Percentiles rank a stretch among this genome's conserved stretches.
phyloP scores from a whole-genome alignment of 2,113 vertebrate species.

The Sceloporus tristichus region DNA sequence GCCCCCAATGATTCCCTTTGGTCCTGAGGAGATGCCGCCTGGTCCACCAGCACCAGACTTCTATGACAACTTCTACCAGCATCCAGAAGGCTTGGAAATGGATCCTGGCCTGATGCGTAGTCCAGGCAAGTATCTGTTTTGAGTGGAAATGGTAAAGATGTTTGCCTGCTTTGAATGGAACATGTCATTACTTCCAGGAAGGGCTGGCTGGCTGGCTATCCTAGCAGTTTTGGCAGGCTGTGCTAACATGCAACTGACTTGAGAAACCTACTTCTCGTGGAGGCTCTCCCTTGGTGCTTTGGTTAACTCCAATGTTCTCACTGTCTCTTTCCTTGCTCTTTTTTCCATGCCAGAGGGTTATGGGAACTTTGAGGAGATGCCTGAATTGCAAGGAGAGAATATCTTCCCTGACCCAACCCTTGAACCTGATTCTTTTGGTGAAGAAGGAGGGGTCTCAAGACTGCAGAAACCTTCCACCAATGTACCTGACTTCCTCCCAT shows the following conservation, averaged over 20 bases:
- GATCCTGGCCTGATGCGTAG: constrained; percentile 75
- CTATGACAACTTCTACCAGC: constrained; percentile 90
- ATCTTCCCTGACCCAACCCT: constrained; percentile 74
- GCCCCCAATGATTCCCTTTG: constrained; percentile 86
- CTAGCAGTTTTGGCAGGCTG: accelerated
- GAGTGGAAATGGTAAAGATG: accelerated
- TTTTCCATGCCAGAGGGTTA: constrained; percentile 80
- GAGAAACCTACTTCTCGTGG: neutral
- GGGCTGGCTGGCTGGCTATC: accelerated
- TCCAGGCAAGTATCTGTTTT: constrained; percentile 51
- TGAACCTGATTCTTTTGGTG: constrained; percentile 74
- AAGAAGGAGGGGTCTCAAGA: constrained; percentile 77
- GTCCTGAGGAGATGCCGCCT: constrained; percentile 83
- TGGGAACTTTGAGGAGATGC: constrained; percentile 80
- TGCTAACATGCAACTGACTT: neutral
- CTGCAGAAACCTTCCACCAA: constrained; percentile 76
- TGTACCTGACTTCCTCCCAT: constrained; percentile 92
- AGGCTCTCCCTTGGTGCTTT: neutral
- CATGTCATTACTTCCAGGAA: accelerated
- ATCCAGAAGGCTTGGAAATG: constrained; percentile 85
- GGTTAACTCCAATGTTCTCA: neutral
- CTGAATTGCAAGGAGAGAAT: constrained; percentile 73
- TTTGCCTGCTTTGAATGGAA: accelerated
- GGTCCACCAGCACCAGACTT: constrained; percentile 83
- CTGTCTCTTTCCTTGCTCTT: neutral